Conservation (phyloP, 2,888 invertebrate genomes). For the Mystacides longicornis region DNA sequence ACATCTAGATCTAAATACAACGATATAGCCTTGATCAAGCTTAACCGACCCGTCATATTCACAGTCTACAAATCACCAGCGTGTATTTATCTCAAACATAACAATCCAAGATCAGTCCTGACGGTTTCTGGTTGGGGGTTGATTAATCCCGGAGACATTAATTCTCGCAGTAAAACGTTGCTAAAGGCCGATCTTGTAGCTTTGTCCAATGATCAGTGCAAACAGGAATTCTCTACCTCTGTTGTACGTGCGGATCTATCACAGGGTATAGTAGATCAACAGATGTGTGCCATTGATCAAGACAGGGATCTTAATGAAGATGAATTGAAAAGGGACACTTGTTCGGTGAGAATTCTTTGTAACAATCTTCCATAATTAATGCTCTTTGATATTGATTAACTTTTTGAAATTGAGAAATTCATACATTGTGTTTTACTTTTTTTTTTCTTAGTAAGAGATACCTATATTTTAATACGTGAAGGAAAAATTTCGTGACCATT, state of each 20-base stretch:
- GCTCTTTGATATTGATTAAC: too few species aligned
- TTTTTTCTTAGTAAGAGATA: too few species aligned
- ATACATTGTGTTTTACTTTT: too few species aligned
- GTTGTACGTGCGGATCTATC: conserved; percentile 31
- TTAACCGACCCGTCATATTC: conserved; percentile 32
- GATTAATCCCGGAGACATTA: conserved; percentile 27
- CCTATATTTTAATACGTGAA: too few species aligned
- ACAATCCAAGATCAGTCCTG: conserved; percentile 32
- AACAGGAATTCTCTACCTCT: conserved; percentile 33
- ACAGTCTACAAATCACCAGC: conserved; percentile 34
- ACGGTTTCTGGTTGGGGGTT: conserved; percentile 44
- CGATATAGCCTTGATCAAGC: conserved; percentile 41
- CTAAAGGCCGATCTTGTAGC: conserved; percentile 38
- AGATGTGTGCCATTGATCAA: conserved; percentile 41
- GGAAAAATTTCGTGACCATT: too few species aligned
- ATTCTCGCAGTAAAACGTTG: conserved; percentile 33
- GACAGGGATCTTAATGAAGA: too few species aligned
- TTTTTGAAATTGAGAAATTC: too few species aligned
- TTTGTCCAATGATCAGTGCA: conserved; percentile 32
- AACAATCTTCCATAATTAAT: too few species aligned
- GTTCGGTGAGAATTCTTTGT: too few species aligned
- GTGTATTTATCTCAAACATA: conserved; percentile 35
- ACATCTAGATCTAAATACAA: conserved; percentile 38
- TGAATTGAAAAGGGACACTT: too few species aligned
- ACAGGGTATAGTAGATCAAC: conserved; percentile 34